Evolutionary conservation across 1,140 invertebrate species (phyloP).

Genomic region (Drosophila nikananu): DNA sequence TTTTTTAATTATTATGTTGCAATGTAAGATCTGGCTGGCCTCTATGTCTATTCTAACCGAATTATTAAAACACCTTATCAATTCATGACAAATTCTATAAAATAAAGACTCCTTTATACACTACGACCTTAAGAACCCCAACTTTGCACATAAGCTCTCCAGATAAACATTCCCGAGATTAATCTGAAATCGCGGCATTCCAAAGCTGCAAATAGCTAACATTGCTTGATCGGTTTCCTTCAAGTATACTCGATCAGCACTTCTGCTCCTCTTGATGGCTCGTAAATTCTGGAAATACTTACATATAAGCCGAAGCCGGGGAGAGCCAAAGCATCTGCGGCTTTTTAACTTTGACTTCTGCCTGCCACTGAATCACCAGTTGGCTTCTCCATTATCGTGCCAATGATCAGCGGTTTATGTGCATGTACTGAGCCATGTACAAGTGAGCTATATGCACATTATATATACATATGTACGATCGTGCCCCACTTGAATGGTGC

Average conservation of each 20-base stretch:
- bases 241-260: conserved; percentile 29
- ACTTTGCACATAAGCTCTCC: neutral
- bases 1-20: conserved; percentile 4
- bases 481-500: conserved; percentile 73
- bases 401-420: conserved; percentile 62
- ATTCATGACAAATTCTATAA: neutral
- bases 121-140: neutral
- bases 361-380: conserved; percentile 68
- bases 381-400: conserved; percentile 66
- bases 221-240: conserved; percentile 8
- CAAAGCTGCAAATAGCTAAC: conserved; percentile 15
- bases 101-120: neutral
- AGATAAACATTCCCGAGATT: conserved; percentile 6
- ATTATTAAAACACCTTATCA: no score
- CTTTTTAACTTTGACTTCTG: conserved; percentile 46
- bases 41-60: no score
- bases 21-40: neutral
- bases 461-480: conserved; percentile 10
- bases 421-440: conserved; percentile 28
- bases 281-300: conserved; percentile 44
- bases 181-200: conserved; percentile 1
- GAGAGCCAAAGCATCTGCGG: conserved; percentile 32
- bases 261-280: conserved; percentile 18
- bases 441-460: conserved; percentile 13
- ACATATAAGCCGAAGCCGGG: conserved; percentile 3